Conservation (phyloP, 2,888 invertebrate species). For the Therioaphis trifolii region DNA sequence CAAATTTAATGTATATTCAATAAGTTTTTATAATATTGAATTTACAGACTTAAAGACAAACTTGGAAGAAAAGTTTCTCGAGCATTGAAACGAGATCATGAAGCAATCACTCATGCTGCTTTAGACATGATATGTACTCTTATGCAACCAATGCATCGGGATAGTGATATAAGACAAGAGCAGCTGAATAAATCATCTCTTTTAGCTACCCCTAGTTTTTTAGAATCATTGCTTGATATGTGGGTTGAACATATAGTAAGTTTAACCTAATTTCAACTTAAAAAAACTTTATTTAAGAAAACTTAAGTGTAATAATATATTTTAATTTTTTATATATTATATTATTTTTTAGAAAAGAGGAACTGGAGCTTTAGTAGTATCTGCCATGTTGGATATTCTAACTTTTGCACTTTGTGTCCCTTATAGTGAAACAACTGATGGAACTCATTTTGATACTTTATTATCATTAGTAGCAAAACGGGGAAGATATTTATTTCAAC, state of each 20-base stretch:
- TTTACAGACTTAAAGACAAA: constrained; percentile 88
- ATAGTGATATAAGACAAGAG: constrained; percentile 96
- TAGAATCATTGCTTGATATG: constrained; percentile 93
- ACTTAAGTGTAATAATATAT: neutral
- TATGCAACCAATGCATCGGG: constrained; percentile 98
- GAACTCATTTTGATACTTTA: constrained; percentile 92
- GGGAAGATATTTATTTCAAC: constrained; percentile 89
- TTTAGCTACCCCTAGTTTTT: constrained; percentile 88
- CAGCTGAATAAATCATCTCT: constrained; percentile 97
- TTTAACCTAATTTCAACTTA: too few species aligned
- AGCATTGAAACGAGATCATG: constrained; percentile 86
- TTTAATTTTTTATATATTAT: constrained; percentile 43
- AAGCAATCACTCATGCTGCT: constrained; percentile 94
- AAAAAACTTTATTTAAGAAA: too few species aligned
- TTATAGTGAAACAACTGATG: constrained; percentile 98
- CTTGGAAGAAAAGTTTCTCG: constrained; percentile 92
- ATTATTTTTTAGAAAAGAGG: constrained; percentile 80
- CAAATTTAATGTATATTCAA: neutral
- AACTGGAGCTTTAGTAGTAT: constrained; percentile 94
- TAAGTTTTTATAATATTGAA: neutral
- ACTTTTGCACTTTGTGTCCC: constrained; percentile 98
- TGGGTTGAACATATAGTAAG: constrained; percentile 94
- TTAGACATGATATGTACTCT: constrained; percentile 97
- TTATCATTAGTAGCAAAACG: constrained; percentile 93
- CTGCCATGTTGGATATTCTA: constrained; percentile 97